Evolutionary conservation across 2,113 vertebrate species (phyloP).

Genomic region (Myiagra hebetior): DNA sequence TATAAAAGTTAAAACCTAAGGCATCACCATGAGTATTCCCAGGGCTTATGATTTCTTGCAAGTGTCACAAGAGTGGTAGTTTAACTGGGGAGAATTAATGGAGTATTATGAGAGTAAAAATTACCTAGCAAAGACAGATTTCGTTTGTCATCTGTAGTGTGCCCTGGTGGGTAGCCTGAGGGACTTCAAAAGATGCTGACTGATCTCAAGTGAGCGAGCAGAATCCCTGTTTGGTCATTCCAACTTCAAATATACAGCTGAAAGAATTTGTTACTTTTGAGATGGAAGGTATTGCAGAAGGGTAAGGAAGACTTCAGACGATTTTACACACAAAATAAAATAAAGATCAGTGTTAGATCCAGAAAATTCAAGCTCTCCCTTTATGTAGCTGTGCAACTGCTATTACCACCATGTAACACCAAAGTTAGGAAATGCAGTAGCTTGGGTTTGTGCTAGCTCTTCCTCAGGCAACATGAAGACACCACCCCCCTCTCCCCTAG

Average conservation of each 20-base stretch:
- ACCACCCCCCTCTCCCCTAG: neutral
- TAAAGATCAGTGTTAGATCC: neutral
- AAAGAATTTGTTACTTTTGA: neutral
- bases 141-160: neutral
- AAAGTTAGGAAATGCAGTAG: neutral
- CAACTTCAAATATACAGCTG: neutral
- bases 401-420: neutral
- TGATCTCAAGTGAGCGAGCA: neutral
- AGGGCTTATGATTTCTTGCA: neutral
- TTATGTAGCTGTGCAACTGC: neutral
- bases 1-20: too few relatives aligned
- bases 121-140: neutral
- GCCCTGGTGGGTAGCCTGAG: neutral
- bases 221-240: neutral
- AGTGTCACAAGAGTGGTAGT: neutral
- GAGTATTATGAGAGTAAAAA: neutral
- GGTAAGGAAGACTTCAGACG: neutral
- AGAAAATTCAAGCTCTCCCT: neutral
- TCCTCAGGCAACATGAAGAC: neutral
- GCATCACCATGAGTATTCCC: neutral
- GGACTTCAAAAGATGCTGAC: neutral
- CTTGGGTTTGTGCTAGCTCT: neutral
- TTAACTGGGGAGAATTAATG: neutral
- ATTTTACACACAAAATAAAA: neutral
- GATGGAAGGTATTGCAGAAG: neutral